Evolutionary conservation across 1,140 invertebrate species (phyloP).

Genomic region (Bradysia coprophila): DNA sequence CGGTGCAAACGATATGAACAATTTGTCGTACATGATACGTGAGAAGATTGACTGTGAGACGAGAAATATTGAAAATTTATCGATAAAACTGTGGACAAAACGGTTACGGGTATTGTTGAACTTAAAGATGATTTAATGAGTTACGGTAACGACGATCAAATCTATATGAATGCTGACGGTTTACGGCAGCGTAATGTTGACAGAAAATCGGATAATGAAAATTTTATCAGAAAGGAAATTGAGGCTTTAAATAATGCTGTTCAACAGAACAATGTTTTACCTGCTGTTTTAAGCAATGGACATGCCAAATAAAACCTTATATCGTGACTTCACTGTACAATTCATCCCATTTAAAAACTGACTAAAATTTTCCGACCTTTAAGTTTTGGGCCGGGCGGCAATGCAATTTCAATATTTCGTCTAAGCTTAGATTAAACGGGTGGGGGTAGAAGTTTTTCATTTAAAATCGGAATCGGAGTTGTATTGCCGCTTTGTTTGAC

Average conservation of each 20-base stretch:
- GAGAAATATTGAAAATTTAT: constrained; percentile 24
- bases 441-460: too few species aligned
- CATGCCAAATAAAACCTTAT: constrained; percentile 21
- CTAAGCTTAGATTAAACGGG: too few species aligned
- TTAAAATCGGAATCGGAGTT: too few species aligned
- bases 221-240: constrained; percentile 22
- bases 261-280: constrained; percentile 19
- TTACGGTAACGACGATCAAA: constrained; percentile 13
- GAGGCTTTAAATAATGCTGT: constrained; percentile 23
- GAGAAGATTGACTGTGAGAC: constrained; percentile 23
- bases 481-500: too few species aligned
- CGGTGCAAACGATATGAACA: background rate
- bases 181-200: constrained; percentile 15
- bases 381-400: too few species aligned
- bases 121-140: constrained; percentile 24
- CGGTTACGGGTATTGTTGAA: constrained; percentile 22
- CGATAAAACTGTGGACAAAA: constrained; percentile 23
- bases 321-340: too few species aligned
- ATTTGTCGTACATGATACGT: constrained; percentile 18
- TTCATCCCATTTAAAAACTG: too few species aligned
- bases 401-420: too few species aligned
- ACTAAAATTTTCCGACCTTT: too few species aligned
- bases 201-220: constrained; percentile 8
- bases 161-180: constrained; percentile 2
- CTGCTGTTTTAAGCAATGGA: constrained; percentile 22